These are phyloP conservation scores for Drosophila bipectinata DNA, from an alignment of 1,140 invertebrate genomes.

Conservation along the genomic window DNA sequence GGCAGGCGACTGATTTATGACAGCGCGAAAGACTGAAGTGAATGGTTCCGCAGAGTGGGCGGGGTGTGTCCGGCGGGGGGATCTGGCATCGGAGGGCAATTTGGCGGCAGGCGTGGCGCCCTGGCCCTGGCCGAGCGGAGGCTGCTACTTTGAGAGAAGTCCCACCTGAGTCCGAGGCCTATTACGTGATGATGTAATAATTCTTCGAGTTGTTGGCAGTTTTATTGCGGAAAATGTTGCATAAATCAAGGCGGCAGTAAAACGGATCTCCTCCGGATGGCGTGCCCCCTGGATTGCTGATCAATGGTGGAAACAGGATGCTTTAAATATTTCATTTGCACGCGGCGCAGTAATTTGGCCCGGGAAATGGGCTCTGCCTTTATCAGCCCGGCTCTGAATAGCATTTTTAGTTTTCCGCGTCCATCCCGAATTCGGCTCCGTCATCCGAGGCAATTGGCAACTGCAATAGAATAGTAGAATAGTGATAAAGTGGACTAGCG, in stretches of 20 bases:
- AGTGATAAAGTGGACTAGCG: constrained; percentile 25
- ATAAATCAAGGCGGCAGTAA: constrained; percentile 79
- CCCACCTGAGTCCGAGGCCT: constrained; percentile 45
- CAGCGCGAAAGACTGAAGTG: constrained; percentile 60
- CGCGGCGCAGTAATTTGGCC: constrained; percentile 60
- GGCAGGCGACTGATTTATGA: constrained; percentile 72
- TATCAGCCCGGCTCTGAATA: constrained; percentile 6
- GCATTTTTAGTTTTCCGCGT: constrained; percentile 34
- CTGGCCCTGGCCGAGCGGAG: constrained; percentile 4
- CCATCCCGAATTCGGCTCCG: constrained; percentile 47
- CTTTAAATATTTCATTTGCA: constrained; percentile 62
- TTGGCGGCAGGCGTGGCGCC: constrained; percentile 73
- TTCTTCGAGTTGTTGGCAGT: constrained; percentile 74
- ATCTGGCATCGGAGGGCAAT: constrained; percentile 60
- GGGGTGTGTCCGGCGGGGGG: not conserved
- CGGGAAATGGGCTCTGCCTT: constrained; percentile 36
- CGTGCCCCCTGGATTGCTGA: constrained; percentile 18
- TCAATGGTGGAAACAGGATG: constrained; percentile 61
- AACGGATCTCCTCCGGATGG: constrained; percentile 57
- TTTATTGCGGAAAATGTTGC: constrained; percentile 79
- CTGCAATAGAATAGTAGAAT: not conserved
- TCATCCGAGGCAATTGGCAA: constrained; percentile 57
- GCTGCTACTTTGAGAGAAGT: constrained; percentile 12
- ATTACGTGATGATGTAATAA: constrained; percentile 81
- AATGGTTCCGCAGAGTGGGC: constrained; percentile 8